phyloP scores from a whole-genome alignment of 53 echinoderm and acorn worm genomes.

The Actinopyga echinites region DNA sequence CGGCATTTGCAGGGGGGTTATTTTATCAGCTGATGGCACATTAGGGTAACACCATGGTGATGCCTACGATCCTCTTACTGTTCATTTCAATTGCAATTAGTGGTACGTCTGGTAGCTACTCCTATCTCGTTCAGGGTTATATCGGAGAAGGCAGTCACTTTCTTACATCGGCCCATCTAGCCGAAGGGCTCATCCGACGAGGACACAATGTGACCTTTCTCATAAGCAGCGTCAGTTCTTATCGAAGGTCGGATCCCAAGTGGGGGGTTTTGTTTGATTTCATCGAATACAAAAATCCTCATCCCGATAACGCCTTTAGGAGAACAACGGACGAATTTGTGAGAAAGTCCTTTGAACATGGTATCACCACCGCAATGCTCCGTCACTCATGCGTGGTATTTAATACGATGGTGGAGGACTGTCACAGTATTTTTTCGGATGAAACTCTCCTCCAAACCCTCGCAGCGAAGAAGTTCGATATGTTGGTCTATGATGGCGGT shows the following conservation, averaged over 20 bases:
- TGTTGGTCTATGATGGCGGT: neutral
- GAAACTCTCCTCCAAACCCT: neutral
- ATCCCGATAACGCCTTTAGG: neutral
- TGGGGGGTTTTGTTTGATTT: neutral
- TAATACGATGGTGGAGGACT: neutral
- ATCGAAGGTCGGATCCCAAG: neutral
- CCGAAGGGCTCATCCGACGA: neutral
- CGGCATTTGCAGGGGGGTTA: no score
- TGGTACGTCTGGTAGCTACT: neutral
- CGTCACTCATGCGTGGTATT: neutral
- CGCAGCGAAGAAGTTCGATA: neutral
- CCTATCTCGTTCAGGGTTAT: neutral
- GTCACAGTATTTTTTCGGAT: neutral
- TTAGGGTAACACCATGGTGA: no score
- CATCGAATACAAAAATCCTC: neutral
- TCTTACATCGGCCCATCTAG: neutral
- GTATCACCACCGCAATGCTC: neutral
- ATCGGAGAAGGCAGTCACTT: conserved; percentile 15
- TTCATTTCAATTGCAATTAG: no score
- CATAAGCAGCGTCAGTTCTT: neutral
- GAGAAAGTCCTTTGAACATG: neutral
- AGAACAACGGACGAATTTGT: neutral
- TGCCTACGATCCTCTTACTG: no score
- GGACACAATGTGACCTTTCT: conserved; percentile 5
- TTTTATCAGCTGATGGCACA: no score